A percentile compares a stretch with the other conserved stretches of the same genome.
Conservation (phyloP, 2,888 invertebrate genomes). For the Timema cristinae region DNA sequence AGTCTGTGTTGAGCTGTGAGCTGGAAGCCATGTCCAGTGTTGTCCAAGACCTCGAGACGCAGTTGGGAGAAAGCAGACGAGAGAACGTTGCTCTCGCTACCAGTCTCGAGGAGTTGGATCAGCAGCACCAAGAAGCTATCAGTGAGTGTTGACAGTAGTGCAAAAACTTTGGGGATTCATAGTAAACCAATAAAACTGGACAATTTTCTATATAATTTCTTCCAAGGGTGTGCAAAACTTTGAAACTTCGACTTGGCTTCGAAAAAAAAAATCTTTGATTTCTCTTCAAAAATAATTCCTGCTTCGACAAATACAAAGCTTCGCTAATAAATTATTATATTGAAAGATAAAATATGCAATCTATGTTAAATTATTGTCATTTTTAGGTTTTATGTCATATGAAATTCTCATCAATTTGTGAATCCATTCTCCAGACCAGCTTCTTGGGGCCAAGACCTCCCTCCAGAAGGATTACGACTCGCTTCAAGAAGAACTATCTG, state of each 20-base stretch:
- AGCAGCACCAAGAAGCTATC: conserved; percentile 67
- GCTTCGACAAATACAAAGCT: too few relatives aligned
- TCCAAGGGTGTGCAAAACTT: too few relatives aligned
- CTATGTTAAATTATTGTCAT: too few relatives aligned
- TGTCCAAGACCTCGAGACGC: conserved; percentile 27
- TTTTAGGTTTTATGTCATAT: too few relatives aligned
- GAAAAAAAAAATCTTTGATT: neutral
- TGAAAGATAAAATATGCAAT: too few relatives aligned
- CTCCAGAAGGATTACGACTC: conserved; percentile 21
- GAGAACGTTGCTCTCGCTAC: conserved; percentile 55
- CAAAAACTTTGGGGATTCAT: too few relatives aligned
- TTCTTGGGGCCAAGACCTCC: conserved; percentile 23
- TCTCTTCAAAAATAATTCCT: too few relatives aligned
- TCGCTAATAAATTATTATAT: too few relatives aligned
- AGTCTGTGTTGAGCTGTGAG: conserved; percentile 6
- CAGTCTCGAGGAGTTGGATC: conserved; percentile 68
- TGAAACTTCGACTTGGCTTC: neutral
- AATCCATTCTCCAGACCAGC: conserved; percentile 22
- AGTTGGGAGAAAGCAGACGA: conserved; percentile 37
- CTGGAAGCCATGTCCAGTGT: conserved; percentile 25
- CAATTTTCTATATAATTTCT: too few relatives aligned
- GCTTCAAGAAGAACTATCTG: conserved; percentile 20
- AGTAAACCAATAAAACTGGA: too few relatives aligned
- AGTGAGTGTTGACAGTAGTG: conserved; percentile 40
- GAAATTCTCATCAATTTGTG: too few relatives aligned